Base-by-base conservation (phyloP, 2,797 vertebrate species). In the Lepilemur septentrionalis region DNA sequence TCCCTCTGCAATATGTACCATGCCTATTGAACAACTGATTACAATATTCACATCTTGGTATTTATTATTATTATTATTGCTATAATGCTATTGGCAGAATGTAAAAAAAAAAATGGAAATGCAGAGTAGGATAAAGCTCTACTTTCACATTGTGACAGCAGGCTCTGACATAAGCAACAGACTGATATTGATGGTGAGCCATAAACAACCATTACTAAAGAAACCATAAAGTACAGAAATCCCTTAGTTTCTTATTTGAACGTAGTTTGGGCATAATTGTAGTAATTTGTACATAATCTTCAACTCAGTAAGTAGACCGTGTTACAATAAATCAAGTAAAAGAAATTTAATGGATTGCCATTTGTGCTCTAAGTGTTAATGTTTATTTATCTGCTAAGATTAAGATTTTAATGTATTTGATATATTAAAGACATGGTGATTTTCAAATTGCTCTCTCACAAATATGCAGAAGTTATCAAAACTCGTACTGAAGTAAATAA, bases 211-310 rank as follows among this genome's bases (percentile, higher is more conserved):
- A 84, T 94, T 97, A 90, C 61, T 55, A 79, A 38, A 55, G 22
- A 79, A 79, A 55, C 14, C n/a, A 79, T 38, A 38, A 55, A 15
- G n/a, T 38, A 55, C 38, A 38, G 50, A 78, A 55, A 78, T 23
- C 86, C 73, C 75, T 88, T 76, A 93, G 89, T 93, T 94, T 97
- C 90, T 94, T 94, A 94, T 85, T 83, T 97, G 52, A 96, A 61
- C 25, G 79, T 92, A 90, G 75, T 97, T 92, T 92, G 95, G 88
- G 89, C 46, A 84, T 96, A 98, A 96, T 93, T 87, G 88, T 85
- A 98, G 84, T 93, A 96, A 98, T 97, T 97, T 98, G 55, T 93
- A 96, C 30, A 86, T 95, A 96, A 98, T 97, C 96, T 96, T 97
- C 94, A 87, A 96, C 93, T 95, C 89, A 80, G 87, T 97, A 95